phyloP scores from a whole-genome alignment of 2,797 vertebrate species.

The Megaceryle alcyon region DNA sequence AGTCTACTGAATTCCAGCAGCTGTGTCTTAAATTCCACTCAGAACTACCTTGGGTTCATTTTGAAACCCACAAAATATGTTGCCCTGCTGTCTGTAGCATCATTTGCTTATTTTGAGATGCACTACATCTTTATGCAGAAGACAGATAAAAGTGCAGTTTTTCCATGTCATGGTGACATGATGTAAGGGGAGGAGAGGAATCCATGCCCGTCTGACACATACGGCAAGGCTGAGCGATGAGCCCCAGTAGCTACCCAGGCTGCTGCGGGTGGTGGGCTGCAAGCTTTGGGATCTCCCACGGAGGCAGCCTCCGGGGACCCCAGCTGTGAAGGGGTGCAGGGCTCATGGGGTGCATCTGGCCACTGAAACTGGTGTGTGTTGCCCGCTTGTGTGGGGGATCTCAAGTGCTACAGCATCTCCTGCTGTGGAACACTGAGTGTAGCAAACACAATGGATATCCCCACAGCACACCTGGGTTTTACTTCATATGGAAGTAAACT shows the following conservation, averaged over 20 bases:
- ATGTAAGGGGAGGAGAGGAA: background rate
- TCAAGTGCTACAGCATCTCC: background rate
- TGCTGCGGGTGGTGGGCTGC: background rate
- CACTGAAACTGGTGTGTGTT: rapidly evolving
- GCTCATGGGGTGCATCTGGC: background rate
- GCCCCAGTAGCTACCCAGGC: rapidly evolving
- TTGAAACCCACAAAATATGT: background rate
- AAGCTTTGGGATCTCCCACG: background rate
- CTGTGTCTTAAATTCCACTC: background rate
- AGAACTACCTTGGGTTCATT: background rate
- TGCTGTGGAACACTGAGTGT: background rate
- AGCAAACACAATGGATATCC: background rate
- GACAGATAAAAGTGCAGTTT: background rate
- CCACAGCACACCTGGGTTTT: background rate
- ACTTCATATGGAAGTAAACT: background rate
- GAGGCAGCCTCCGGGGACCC: background rate
- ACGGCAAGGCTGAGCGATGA: rapidly evolving
- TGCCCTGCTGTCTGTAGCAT: background rate
- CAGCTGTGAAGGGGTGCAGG: background rate
- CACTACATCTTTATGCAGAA: background rate
- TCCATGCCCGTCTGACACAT: background rate
- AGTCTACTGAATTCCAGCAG: background rate
- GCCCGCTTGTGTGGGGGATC: background rate
- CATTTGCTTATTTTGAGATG: background rate
- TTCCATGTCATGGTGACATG: background rate